Evolutionary conservation across 2,113 vertebrate species (phyloP).

Genomic region (Rhineura floridana): DNA sequence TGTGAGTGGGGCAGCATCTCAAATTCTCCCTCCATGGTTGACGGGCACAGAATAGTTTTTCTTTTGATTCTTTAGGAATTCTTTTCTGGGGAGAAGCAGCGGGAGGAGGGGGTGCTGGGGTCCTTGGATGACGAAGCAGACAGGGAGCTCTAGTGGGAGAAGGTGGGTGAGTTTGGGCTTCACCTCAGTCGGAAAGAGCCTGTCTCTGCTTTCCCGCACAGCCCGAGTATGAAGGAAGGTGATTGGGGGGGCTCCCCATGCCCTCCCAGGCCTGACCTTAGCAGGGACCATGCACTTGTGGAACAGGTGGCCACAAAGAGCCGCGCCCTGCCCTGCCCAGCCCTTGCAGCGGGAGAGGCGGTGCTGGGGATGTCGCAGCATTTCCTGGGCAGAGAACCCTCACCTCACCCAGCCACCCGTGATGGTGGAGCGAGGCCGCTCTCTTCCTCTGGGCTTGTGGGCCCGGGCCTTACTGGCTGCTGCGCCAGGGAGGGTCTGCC

Average conservation of each 20-base stretch:
- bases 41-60: rapidly evolving
- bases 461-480: neutral
- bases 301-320: neutral
- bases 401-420: too few relatives aligned
- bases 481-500: neutral
- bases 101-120: neutral
- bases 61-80: neutral
- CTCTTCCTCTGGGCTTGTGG: neutral
- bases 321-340: neutral
- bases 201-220: too few relatives aligned
- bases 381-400: neutral
- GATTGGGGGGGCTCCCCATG: neutral
- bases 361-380: neutral
- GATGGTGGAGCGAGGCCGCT: neutral
- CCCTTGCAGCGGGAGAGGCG: neutral
- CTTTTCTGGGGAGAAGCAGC: neutral
- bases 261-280: neutral
- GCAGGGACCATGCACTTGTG: neutral
- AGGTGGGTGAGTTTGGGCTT: neutral
- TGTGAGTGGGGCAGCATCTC: too few relatives aligned
- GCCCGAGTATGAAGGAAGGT: too few relatives aligned
- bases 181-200: neutral
- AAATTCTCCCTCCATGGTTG: neutral
- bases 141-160: neutral
- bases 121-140: neutral